These are phyloP conservation scores for Hormaphis cornu DNA, from an alignment of 1,140 invertebrate species.

Conservation along the genomic window DNA sequence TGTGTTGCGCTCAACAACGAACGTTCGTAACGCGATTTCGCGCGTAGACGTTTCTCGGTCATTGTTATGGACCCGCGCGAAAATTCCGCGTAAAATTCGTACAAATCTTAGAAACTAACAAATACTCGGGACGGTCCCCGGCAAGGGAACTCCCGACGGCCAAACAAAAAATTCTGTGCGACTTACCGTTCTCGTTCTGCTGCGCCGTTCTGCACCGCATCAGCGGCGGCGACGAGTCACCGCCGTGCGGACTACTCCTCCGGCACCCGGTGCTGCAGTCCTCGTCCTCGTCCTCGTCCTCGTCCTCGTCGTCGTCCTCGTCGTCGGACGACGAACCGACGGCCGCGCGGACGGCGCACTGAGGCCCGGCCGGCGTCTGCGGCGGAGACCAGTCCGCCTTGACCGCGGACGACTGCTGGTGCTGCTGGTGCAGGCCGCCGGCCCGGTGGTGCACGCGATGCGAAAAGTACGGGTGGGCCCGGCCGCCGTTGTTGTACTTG, in stretches of 20 bases:
- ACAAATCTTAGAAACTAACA: too few species aligned
- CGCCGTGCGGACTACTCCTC: neutral
- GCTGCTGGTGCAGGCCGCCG: neutral
- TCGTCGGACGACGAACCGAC: conserved; percentile 23
- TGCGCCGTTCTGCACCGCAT: too few species aligned
- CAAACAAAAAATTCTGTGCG: too few species aligned
- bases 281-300: neutral
- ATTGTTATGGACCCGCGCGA: too few species aligned
- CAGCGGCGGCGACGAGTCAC: neutral
- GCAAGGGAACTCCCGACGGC: too few species aligned
- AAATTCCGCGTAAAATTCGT: too few species aligned
- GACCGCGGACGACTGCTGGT: neutral
- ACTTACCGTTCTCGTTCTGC: conserved; percentile 1
- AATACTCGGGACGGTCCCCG: too few species aligned
- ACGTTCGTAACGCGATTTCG: too few species aligned
- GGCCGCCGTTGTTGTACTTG: conserved; percentile 12
- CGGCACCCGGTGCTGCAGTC: neutral
- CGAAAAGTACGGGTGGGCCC: conserved; percentile 10
- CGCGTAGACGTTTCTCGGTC: too few species aligned
- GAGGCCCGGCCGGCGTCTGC: neutral
- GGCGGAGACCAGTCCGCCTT: neutral
- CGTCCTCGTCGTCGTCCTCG: neutral
- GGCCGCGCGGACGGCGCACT: neutral
- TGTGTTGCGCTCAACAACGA: too few species aligned
- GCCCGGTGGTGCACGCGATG: neutral